Evolutionary conservation across 1,140 invertebrate species (phyloP), one percentile per base, ranked within the genome.

Genomic region (Lutraria rhynchaena): DNA sequence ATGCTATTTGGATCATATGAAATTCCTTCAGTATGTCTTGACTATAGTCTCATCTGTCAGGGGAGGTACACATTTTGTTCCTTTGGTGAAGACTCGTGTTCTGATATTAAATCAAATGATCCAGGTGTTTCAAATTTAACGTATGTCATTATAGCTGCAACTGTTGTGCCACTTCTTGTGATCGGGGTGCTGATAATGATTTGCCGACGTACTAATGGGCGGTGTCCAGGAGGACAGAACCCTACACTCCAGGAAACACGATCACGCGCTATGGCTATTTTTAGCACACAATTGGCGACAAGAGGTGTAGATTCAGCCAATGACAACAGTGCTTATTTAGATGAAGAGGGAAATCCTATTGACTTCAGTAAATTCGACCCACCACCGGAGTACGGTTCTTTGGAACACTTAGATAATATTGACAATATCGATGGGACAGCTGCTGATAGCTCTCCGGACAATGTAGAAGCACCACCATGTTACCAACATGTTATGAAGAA

Each of bases 311-410:
- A 65, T 35, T 41, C 37, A 7, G 61, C 33, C 41, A 44, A 46
- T 24, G 61, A 44, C 5, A 65, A 65, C 22, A 15, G 9, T 1
- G 35, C 35, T 17, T 22, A n/a, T 24, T 19, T 41, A 17, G 63
- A 67, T 27, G 63, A 46, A 3, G 63, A 67, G 19, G 44, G 63
- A 3, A 27, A 27, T 11, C 63, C 63, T 13, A 49, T 67, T 19
- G 63, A 67, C 33, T 67, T 67, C 15, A 67, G 63, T 31, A 49
- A 67, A 11, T 67, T 67, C 49, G 63, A 67, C n/a, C 63, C 63
- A 19, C 63, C 63, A 13, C 63, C 63, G 11, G 63, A 67, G 29
- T 67, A 67, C 44, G 41, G 63, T 29, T 67, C 63, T 13, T 24
- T 67, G 24, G 63, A 49, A 67, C 41, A 67, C 49, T 22, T 67